A percentile compares a stretch with the other conserved stretches of the same genome.
phyloP scores from a whole-genome alignment of 2,797 vertebrate species.

The Phrynocephalus vlangalii region DNA sequence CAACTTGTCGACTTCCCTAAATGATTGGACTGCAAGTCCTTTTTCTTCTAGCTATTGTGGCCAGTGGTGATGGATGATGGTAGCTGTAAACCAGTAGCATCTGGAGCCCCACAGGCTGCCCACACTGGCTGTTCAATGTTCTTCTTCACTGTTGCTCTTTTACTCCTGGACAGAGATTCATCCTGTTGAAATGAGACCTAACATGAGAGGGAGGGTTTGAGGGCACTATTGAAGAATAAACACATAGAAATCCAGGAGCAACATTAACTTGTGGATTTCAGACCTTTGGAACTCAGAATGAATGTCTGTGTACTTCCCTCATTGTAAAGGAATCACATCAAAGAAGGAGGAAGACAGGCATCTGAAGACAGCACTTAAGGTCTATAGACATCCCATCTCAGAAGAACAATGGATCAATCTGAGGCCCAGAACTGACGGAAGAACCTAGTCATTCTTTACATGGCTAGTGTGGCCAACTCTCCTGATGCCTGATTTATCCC shows the following conservation, averaged over 20 bases:
- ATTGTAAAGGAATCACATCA: too few relatives aligned
- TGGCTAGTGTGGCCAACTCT: background rate
- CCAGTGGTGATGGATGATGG: background rate
- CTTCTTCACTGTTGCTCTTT: background rate
- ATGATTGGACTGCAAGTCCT: background rate
- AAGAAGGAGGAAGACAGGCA: background rate
- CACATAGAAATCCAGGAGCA: too few relatives aligned
- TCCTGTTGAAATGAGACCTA: background rate
- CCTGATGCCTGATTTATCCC: background rate
- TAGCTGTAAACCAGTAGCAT: background rate
- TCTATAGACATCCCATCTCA: too few relatives aligned
- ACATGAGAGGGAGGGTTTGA: background rate
- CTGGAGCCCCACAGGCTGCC: background rate
- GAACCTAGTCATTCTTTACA: too few relatives aligned
- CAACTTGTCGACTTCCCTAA: background rate
- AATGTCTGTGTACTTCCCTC: too few relatives aligned
- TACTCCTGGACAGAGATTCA: background rate
- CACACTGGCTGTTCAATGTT: background rate
- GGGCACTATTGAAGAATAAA: too few relatives aligned
- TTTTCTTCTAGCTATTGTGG: background rate
- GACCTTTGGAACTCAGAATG: too few relatives aligned
- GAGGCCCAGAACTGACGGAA: too few relatives aligned
- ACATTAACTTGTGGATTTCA: too few relatives aligned
- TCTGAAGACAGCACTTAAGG: background rate
- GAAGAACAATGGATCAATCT: too few relatives aligned